Conservation (phyloP, 2,888 invertebrate species). For the Callyntrura guangdongensis region DNA sequence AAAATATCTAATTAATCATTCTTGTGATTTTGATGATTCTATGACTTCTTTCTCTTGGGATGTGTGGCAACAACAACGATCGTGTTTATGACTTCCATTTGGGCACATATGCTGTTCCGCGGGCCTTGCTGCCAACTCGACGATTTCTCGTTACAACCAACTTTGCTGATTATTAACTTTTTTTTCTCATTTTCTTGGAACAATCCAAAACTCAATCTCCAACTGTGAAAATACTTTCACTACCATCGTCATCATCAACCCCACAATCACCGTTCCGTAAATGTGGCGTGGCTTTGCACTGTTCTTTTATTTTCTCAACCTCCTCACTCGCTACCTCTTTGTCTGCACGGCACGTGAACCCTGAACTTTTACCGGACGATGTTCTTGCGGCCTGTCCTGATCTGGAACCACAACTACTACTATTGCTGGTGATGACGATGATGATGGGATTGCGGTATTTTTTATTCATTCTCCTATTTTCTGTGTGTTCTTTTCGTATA, state of each 20-base stretch:
- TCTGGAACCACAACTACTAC: conserved; percentile 29
- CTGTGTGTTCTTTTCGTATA: not conserved
- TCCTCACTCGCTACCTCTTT: not conserved
- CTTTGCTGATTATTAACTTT: conserved; percentile 25
- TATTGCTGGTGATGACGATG: conserved; percentile 61
- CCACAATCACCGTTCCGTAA: conserved; percentile 31
- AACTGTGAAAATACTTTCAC: conserved; percentile 37
- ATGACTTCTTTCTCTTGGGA: not conserved
- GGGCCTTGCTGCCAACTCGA: not conserved
- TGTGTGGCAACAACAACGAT: not conserved
- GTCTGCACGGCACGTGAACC: conserved; percentile 48
- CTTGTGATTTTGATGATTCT: not conserved
- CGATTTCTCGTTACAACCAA: conserved; percentile 26
- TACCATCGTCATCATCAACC: not conserved
- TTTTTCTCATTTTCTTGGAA: conserved; percentile 34
- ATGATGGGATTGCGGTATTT: conserved; percentile 77
- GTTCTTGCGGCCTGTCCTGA: conserved; percentile 29
- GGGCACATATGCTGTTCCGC: not conserved
- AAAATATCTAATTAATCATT: not conserved
- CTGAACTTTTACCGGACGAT: conserved; percentile 57
- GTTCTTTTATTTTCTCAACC: too few relatives aligned
- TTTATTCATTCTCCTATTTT: conserved; percentile 53
- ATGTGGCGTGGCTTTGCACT: conserved; percentile 2
- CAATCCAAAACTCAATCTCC: conserved; percentile 28
- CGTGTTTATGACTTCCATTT: not conserved